Percentiles rank a stretch among this genome's conserved stretches.
Conservation (phyloP, 2,797 vertebrate genomes). For the Cossypha caffra region DNA sequence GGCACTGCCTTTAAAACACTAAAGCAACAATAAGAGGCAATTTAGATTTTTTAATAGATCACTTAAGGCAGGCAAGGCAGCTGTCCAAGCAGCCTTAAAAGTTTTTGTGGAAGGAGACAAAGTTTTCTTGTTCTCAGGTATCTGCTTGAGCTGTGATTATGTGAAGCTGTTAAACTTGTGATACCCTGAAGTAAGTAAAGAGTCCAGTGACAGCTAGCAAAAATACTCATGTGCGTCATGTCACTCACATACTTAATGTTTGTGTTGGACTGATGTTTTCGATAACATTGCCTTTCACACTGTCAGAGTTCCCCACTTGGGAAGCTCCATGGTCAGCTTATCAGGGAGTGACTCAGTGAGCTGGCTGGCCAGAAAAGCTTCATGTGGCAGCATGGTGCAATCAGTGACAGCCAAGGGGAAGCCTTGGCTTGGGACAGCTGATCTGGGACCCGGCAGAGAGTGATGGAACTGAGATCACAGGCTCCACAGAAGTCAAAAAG, state of each 20-base stretch:
- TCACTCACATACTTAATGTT: neutral
- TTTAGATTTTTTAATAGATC: conserved; percentile 12
- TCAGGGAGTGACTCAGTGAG: neutral
- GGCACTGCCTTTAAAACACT: neutral
- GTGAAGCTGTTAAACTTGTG: neutral
- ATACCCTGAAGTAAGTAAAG: neutral
- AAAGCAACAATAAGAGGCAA: neutral
- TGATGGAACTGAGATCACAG: neutral
- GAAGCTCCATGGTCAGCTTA: neutral
- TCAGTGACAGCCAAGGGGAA: neutral
- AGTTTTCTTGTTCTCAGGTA: conserved; percentile 24
- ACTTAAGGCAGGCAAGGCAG: neutral
- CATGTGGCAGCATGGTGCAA: neutral
- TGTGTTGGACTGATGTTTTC: neutral
- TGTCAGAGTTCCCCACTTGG: neutral
- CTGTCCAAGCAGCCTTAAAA: conserved; percentile 18
- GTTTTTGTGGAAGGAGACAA: neutral
- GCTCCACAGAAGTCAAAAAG: neutral
- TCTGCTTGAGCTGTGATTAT: conserved; percentile 7
- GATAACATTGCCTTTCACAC: neutral
- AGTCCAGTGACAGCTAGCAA: neutral
- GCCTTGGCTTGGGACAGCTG: neutral
- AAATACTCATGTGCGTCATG: neutral
- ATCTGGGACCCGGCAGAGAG: neutral
- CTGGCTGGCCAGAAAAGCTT: neutral